These are phyloP conservation scores for Mormyrops boulengeri DNA, from an alignment of 2,797 vertebrate genomes.

Conservation along the genomic window DNA sequence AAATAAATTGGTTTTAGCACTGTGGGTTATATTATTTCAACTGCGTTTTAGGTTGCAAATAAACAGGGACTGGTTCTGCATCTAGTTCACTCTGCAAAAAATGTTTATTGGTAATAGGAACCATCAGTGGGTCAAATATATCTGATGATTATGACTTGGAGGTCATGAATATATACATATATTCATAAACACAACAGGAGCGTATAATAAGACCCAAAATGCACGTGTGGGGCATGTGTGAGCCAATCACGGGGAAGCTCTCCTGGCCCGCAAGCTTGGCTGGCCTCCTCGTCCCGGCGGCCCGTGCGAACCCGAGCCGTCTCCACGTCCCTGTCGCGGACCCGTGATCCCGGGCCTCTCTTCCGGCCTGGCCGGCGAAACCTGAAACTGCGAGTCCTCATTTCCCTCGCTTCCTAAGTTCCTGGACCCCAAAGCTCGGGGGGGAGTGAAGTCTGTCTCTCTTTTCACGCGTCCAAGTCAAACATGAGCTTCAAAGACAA, in stretches of 20 bases:
- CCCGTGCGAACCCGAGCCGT: not conserved
- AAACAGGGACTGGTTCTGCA: not conserved
- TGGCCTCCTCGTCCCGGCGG: not conserved
- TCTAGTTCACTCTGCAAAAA: not conserved
- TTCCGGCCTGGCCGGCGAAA: slow-evolving; percentile 34
- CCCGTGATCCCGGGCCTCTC: not conserved
- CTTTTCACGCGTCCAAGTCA: slow-evolving; percentile 58
- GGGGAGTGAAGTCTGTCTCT: slow-evolving; percentile 45
- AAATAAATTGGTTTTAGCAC: not conserved
- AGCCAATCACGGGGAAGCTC: not conserved
- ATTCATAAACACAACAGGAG: not conserved
- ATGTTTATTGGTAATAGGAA: not conserved
- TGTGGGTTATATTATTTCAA: not conserved
- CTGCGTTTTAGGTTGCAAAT: not conserved
- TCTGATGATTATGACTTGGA: not conserved
- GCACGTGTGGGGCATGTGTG: not conserved
- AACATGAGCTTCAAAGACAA: slow-evolving; percentile 45
- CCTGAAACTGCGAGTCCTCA: slow-evolving; percentile 51
- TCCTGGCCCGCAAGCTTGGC: not conserved
- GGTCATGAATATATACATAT: not conserved
- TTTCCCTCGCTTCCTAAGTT: slow-evolving; percentile 55
- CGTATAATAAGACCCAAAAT: not conserved
- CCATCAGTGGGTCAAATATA: not conserved
- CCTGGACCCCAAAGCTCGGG: slow-evolving; percentile 52
- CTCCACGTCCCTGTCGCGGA: slow-evolving; percentile 13